These are phyloP conservation scores for Antheraea mylitta DNA, from an alignment of 1,140 invertebrate genomes.

Conservation along the genomic window DNA sequence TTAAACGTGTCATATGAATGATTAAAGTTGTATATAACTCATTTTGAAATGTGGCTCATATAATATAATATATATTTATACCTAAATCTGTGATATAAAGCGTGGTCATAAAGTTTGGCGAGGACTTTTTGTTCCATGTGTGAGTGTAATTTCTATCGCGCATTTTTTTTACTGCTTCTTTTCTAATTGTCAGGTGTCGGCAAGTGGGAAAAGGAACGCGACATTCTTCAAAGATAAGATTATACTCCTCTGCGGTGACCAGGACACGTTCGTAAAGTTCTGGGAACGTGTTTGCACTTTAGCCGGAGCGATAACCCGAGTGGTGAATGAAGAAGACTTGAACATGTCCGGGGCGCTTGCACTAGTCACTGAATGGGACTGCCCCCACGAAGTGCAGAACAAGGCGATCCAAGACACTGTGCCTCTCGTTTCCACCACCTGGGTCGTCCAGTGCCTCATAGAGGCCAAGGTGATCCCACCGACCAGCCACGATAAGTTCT, in stretches of 20 bases:
- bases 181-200: constrained; percentile 40
- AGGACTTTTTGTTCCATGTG: no score
- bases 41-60: no score
- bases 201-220: constrained; percentile 63
- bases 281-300: constrained; percentile 80
- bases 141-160: no score
- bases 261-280: constrained; percentile 76
- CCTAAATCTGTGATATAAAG: no score
- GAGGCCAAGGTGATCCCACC: constrained; percentile 74
- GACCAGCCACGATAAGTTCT: constrained; percentile 74
- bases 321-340: constrained; percentile 71
- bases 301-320: constrained; percentile 77
- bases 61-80: no score
- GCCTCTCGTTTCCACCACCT: constrained; percentile 79
- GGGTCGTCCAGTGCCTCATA: constrained; percentile 81
- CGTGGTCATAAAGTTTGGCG: no score
- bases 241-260: constrained; percentile 72
- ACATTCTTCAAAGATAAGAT: constrained; percentile 77
- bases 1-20: no score
- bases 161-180: neutral
- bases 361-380: constrained; percentile 78
- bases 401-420: constrained; percentile 77
- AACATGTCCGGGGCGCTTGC: constrained; percentile 72
- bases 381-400: constrained; percentile 77
- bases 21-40: no score